Evolutionary conservation across 2,797 vertebrate species (phyloP).

Genomic region (Denticeps clupeoides): DNA sequence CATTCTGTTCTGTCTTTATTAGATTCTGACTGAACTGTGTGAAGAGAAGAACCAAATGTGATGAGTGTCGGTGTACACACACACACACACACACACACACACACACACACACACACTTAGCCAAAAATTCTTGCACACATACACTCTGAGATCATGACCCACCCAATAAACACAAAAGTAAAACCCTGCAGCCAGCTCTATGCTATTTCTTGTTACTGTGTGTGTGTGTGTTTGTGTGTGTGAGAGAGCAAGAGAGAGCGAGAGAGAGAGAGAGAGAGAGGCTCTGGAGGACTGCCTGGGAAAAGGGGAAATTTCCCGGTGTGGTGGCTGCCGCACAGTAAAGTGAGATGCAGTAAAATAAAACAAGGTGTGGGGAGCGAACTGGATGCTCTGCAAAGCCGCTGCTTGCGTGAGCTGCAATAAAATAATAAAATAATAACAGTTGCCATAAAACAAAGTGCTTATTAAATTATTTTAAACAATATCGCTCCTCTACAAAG

Average conservation of each 20-base stretch:
- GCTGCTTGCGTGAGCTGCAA: conserved; percentile 41
- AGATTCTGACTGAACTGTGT: too few relatives aligned
- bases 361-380: conserved; percentile 55
- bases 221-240: neutral
- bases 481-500: conserved; percentile 37
- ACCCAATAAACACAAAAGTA: too few relatives aligned
- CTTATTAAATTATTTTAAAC: conserved; percentile 65
- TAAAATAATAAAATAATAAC: conserved; percentile 57
- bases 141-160: too few relatives aligned
- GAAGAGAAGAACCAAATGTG: too few relatives aligned
- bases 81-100: too few relatives aligned
- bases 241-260: neutral
- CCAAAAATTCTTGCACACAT: neutral
- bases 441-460: conserved; percentile 56
- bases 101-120: neutral
- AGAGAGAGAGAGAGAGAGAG: neutral
- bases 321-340: conserved; percentile 39
- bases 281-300: neutral
- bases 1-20: too few relatives aligned
- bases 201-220: too few relatives aligned
- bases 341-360: conserved; percentile 50
- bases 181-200: too few relatives aligned
- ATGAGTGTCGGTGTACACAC: too few relatives aligned
- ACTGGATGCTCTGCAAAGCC: conserved; percentile 51
- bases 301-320: conserved; percentile 1